phyloP scores from a whole-genome alignment of 2,888 invertebrate genomes.

The Acrobasis consociella region DNA sequence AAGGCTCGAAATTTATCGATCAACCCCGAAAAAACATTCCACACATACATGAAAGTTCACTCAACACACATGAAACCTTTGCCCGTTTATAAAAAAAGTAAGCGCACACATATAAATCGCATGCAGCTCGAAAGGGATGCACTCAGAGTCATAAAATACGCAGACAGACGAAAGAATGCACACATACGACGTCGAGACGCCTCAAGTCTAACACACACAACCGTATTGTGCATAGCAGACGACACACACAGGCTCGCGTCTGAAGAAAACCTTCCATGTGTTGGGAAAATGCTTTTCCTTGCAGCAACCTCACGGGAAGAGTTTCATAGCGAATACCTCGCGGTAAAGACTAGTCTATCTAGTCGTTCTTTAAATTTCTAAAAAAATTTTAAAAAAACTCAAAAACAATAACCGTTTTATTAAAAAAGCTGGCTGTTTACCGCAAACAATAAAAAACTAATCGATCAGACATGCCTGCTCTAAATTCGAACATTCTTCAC shows the following conservation, averaged over 20 bases:
- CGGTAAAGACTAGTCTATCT: conserved; percentile 76
- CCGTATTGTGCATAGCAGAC: conserved; percentile 47
- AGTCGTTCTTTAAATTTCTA: conserved; percentile 66
- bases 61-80: conserved; percentile 61
- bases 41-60: conserved; percentile 64
- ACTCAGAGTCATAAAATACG: conserved; percentile 82
- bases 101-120: conserved; percentile 80
- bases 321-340: conserved; percentile 83
- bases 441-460: conserved; percentile 44
- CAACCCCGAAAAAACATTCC: conserved; percentile 62
- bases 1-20: conserved; percentile 43
- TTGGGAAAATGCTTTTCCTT: conserved; percentile 82
- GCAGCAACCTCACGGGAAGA: conserved; percentile 82
- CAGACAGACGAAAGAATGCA: conserved; percentile 51
- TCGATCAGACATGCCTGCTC: conserved; percentile 61
- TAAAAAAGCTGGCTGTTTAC: conserved; percentile 39
- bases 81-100: conserved; percentile 78
- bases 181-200: conserved; percentile 44
- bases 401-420: conserved; percentile 33
- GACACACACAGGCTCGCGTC: conserved; percentile 56
- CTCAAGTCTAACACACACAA: conserved; percentile 61
- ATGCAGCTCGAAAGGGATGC: conserved; percentile 82
- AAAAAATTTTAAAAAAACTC: conserved; percentile 45
- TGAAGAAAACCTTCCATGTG: conserved; percentile 79
- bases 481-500: conserved; percentile 64